phyloP scores from a whole-genome alignment of 2,888 invertebrate species.

The Tinea pellionella region DNA sequence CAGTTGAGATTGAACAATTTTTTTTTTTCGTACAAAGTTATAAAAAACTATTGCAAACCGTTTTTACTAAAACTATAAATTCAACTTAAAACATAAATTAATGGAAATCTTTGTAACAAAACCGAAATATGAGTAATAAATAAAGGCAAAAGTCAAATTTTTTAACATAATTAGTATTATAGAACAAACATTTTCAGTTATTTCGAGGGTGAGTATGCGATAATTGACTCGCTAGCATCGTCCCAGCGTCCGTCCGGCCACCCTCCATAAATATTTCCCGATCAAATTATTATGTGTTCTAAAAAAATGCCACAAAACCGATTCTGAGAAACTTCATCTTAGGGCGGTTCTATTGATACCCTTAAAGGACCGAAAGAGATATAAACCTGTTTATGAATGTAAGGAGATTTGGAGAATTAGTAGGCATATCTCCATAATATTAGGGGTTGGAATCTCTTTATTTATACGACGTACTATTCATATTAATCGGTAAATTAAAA shows the following conservation, averaged over 20 bases:
- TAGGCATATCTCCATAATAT: background rate
- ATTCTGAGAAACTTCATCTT: conserved; percentile 17
- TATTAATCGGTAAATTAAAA: background rate
- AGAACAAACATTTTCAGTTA: conserved; percentile 35
- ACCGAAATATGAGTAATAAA: background rate
- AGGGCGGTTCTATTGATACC: conserved; percentile 55
- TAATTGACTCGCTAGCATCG: conserved; percentile 61
- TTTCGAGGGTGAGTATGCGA: conserved; percentile 22
- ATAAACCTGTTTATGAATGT: conserved; percentile 12
- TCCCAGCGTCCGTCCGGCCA: conserved; percentile 50
- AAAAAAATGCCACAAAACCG: conserved; percentile 61
- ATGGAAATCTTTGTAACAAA: background rate
- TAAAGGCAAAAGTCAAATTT: background rate
- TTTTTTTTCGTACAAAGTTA: conserved; percentile 16
- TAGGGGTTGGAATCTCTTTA: background rate
- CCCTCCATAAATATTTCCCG: conserved; percentile 69
- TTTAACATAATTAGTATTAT: background rate
- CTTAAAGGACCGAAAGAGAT: conserved; percentile 1
- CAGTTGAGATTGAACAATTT: no score
- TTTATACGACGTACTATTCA: background rate
- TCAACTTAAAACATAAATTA: background rate
- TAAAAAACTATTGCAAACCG: no score
- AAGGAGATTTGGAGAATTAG: background rate
- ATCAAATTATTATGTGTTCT: conserved; percentile 65
- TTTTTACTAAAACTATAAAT: no score